Base-by-base conservation (phyloP, 1,140 invertebrate species). In the Pomacea maculata region DNA sequence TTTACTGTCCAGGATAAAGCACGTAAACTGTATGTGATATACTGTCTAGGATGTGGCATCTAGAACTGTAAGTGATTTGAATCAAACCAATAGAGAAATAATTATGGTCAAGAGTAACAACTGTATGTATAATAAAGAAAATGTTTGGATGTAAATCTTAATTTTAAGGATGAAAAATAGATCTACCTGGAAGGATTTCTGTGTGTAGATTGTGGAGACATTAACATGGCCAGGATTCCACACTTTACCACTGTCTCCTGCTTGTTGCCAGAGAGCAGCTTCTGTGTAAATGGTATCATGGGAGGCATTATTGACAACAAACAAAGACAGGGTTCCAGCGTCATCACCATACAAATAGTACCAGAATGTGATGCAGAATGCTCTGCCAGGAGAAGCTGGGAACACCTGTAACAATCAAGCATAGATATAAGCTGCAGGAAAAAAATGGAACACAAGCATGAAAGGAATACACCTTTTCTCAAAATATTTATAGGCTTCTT, bases 341-440 rank as follows among this genome's bases (percentile, higher is more conserved):
- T 80, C 75, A 34, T 65, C 45, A 10, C 89, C 89, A 82, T 85
- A 88, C 89, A 91, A 90, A 84, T 90, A 86, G 83, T 90, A 91
- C 83, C 85, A 90, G 84, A 88, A 89, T 21, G 84, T 80, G 34
- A 89, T 73, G 78, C 87, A 90, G 61, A 75, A 80, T n/a, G 80
- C 82, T 25, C 67, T 70, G 70, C 72, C 57, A 19, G 78, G 70
- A 7, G 72, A 63, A 15, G 70, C 55, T 34, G 34, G 78, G 15
- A 61, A 61, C 11, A 61, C 15, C 57, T 61, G 57, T 14, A 14
- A 61, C 11, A 61, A 61, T 61, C 57, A 61, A 61, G 15, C 34
- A 45, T 45, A 45, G 34, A 45, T 45, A 6, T 6, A 45, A 45
- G 34, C 34, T 45, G 34, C 34, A 45, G 34, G 34, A 45, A 45